Evolutionary conservation across 2,113 vertebrate genomes (phyloP).

Genomic region (Paradisaea rubra): DNA sequence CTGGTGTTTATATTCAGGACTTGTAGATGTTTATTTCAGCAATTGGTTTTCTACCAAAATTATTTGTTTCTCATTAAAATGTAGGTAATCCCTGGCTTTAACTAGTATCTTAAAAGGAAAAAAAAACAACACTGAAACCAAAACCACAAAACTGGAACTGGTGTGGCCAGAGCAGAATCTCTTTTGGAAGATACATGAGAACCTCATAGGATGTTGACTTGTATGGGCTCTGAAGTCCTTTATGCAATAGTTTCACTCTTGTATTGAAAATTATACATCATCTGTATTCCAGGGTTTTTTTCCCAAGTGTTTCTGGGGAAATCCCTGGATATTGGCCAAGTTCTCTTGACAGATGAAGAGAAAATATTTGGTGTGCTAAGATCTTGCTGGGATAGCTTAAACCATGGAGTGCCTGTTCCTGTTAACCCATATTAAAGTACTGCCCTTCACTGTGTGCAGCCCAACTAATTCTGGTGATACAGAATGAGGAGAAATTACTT

Average conservation of each 20-base stretch:
- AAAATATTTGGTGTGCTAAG: not conserved
- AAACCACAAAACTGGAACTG: not conserved
- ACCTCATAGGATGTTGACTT: not conserved
- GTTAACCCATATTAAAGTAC: not conserved
- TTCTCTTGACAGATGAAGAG: not conserved
- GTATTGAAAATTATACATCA: not conserved
- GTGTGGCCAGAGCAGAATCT: not conserved
- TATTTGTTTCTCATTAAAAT: not conserved
- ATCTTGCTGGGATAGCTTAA: not conserved
- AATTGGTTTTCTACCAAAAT: not conserved
- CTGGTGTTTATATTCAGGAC: not conserved
- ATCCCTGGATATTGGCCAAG: not conserved
- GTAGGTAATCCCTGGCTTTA: not conserved
- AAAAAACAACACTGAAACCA: accelerated
- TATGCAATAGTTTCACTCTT: not conserved
- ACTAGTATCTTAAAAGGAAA: not conserved
- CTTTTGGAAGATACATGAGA: not conserved
- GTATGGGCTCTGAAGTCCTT: not conserved
- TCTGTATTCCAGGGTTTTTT: not conserved
- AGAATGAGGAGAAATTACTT: not conserved
- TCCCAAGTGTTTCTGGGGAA: not conserved
- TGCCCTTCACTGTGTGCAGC: not conserved
- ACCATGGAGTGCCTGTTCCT: not conserved
- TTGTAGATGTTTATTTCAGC: not conserved
- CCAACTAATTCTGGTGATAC: not conserved